A percentile compares a stretch with the other conserved stretches of the same genome.
Evolutionary conservation across 1,140 invertebrate genomes (phyloP).

Genomic region (Trinorchestia longiramus): DNA sequence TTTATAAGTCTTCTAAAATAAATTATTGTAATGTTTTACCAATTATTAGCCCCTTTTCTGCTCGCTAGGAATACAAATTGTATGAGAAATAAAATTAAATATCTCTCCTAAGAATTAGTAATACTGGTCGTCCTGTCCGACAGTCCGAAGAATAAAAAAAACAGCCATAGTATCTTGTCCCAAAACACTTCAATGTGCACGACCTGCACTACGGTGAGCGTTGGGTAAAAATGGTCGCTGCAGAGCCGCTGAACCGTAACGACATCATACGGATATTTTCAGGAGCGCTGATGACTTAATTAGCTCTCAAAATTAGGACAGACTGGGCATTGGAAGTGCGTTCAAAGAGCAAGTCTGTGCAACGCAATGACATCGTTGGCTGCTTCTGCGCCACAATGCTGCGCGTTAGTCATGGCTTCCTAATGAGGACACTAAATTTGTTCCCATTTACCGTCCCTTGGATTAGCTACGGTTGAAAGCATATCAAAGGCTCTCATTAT

Average conservation of each 20-base stretch:
- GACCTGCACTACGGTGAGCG: not conserved
- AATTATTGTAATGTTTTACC: not conserved
- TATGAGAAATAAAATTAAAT: not conserved
- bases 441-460: not conserved
- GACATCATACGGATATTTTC: not conserved
- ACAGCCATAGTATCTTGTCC: not conserved
- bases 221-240: not conserved
- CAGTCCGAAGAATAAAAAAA: not conserved
- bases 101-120: not conserved
- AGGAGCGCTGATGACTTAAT: not conserved
- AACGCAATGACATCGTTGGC: not conserved
- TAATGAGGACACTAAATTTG: conserved; percentile 9
- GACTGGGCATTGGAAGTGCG: not conserved
- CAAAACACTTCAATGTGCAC: not conserved
- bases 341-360: not conserved
- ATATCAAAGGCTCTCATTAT: conserved; percentile 9
- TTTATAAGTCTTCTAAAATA: not conserved
- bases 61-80: not conserved
- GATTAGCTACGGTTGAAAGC: not conserved
- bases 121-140: not conserved
- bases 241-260: not conserved
- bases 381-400: not conserved
- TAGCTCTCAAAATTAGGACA: not conserved
- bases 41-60: not conserved
- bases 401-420: not conserved